Conservation (phyloP, 2,797 vertebrate species). For the Phalloptychus januarius region DNA sequence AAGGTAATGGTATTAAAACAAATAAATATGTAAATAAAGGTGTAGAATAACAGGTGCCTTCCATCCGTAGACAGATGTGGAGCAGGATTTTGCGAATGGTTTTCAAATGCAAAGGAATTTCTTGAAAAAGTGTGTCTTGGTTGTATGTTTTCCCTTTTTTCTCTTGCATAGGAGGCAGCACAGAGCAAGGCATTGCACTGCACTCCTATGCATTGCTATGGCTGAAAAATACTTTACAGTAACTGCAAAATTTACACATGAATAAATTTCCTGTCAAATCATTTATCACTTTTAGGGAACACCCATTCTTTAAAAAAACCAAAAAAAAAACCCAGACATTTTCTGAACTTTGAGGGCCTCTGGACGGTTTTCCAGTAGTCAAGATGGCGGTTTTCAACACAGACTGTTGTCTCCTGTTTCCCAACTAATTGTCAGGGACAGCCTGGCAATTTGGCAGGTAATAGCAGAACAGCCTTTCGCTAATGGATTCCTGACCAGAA, state of each 20-base stretch:
- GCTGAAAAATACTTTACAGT: too few relatives aligned
- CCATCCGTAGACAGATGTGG: too few relatives aligned
- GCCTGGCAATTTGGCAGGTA: conserved; percentile 67
- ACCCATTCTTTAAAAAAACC: not conserved
- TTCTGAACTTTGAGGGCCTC: not conserved
- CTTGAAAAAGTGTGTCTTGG: too few relatives aligned
- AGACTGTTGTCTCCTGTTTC: conserved; percentile 45
- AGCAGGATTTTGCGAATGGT: too few relatives aligned
- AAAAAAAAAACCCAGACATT: not conserved
- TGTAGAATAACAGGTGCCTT: too few relatives aligned
- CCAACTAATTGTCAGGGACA: conserved; percentile 63
- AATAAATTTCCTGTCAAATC: not conserved
- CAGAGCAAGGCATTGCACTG: too few relatives aligned
- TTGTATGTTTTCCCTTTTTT: too few relatives aligned
- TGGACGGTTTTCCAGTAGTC: conserved; percentile 46
- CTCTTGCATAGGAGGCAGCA: too few relatives aligned
- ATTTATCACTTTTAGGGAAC: not conserved
- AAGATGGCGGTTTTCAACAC: conserved; percentile 38
- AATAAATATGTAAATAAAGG: too few relatives aligned
- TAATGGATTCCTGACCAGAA: conserved; percentile 72
- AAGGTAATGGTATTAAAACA: too few relatives aligned
- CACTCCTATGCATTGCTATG: too few relatives aligned
- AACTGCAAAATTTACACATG: not conserved
- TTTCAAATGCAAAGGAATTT: too few relatives aligned
- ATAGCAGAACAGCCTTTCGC: conserved; percentile 61